A percentile compares a stretch with the other conserved stretches of the same genome.
Evolutionary conservation across 2,888 invertebrate species (phyloP).

Genomic region (Patella depressa): DNA sequence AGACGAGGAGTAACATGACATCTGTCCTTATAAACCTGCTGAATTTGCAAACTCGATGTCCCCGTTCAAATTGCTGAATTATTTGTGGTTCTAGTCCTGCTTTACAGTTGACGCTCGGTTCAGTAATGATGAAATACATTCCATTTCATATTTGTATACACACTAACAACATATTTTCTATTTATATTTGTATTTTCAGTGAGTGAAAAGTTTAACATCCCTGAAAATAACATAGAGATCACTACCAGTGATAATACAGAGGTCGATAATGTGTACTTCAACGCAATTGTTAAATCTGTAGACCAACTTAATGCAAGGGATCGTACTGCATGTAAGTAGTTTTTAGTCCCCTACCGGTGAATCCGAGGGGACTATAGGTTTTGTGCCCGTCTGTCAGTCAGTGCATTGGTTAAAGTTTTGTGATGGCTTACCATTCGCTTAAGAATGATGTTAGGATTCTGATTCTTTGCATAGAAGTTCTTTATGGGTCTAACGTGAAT

Average conservation of each 20-base stretch:
- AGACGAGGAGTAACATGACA: too few relatives aligned
- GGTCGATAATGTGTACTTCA: neutral
- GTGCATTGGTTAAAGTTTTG: neutral
- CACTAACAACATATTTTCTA: neutral
- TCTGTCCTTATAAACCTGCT: too few relatives aligned
- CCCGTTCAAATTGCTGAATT: too few relatives aligned
- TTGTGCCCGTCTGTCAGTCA: too few relatives aligned
- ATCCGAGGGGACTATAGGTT: too few relatives aligned
- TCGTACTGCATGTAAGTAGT: neutral
- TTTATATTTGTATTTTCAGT: neutral
- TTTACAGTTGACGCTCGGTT: too few relatives aligned
- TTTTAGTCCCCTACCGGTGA: too few relatives aligned
- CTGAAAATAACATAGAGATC: conserved; percentile 1
- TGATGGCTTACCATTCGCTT: conserved; percentile 1
- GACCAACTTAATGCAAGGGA: neutral
- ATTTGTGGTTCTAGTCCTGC: too few relatives aligned
- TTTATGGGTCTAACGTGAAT: conserved; percentile 1
- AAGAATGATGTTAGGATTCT: neutral
- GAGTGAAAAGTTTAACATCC: conserved; percentile 4
- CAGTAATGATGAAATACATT: too few relatives aligned
- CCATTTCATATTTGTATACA: too few relatives aligned
- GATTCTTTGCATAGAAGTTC: neutral
- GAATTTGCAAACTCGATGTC: too few relatives aligned
- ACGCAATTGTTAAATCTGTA: too few relatives aligned
- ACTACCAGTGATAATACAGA: conserved; percentile 7